phyloP scores from a whole-genome alignment of 2,888 invertebrate species.

The Leptopterna dolabrata region DNA sequence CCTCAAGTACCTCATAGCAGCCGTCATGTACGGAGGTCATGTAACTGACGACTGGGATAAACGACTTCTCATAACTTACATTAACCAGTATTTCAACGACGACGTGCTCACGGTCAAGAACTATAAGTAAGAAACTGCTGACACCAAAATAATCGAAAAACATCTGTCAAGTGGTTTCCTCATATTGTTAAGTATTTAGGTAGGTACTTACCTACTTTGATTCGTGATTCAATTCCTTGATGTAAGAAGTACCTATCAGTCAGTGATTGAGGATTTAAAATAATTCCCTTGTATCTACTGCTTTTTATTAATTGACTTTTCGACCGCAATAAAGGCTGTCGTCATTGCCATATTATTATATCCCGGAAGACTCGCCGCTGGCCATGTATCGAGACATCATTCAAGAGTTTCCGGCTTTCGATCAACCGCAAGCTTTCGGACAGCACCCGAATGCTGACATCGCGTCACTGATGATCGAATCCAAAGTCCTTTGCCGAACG shows the following conservation, averaged over 20 bases:
- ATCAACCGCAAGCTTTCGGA: conserved; percentile 89
- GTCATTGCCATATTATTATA: conserved; percentile 79
- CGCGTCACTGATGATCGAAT: conserved; percentile 84
- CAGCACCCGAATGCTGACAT: conserved; percentile 93
- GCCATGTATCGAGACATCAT: conserved; percentile 86
- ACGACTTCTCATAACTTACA: conserved; percentile 82
- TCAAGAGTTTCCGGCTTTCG: conserved; percentile 79
- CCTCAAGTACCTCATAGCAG: conserved; percentile 86
- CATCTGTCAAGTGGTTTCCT: background rate
- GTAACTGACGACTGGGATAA: conserved; percentile 81
- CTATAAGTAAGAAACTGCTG: conserved; percentile 31
- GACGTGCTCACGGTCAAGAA: conserved; percentile 71
- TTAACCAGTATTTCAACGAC: conserved; percentile 84
- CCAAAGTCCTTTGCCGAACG: conserved; percentile 80
- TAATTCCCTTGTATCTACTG: no score
- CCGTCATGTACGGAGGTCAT: conserved; percentile 90
- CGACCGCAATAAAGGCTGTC: no score
- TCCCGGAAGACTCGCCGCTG: conserved; percentile 84
- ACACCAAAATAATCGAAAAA: conserved; percentile 66
- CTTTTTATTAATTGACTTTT: no score
- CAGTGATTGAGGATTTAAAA: no score
- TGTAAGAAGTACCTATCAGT: no score
- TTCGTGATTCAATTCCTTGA: no score
- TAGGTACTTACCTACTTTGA: no score
- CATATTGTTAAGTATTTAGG: background rate